Evolutionary conservation across 2,113 vertebrate species (phyloP), one percentile per base, ranked within the genome.

Genomic region (Channa argus): DNA sequence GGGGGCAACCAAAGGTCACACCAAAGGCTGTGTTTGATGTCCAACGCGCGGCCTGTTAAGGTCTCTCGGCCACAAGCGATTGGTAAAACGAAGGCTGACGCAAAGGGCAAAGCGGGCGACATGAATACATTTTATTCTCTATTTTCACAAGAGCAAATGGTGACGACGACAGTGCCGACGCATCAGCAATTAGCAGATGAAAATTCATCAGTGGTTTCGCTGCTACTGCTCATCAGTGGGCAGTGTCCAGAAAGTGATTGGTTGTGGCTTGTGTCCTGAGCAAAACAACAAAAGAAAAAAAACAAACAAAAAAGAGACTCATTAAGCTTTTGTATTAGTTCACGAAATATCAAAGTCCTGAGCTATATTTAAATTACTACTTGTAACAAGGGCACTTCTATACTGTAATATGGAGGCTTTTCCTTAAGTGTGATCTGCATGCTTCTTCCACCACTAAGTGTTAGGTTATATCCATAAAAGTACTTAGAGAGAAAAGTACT

Each of bases 241-340:
- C 94, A 95, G 92, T 95, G 95, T 96, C 96, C 95, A 96, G 94
- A 96, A 96, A 95, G 94, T 94, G 87, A 90, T 91, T 85, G 94
- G 93, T 93, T 93, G 92, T 88, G 94, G 87, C 24, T 24, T 24
- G 24, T 24, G 24, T 24, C 24, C 24, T 24, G 24, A 24, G 24
- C 24, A 24, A 24, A 24, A 24, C 24, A 24, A 24, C 24, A 24
- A 24, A 24, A 24, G 1, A 24, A 24, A 24, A 24, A 24, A 24
- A 24, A 1, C 24, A 24, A 24, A 24, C 24, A 24, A 24, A 24
- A 24, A 24, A 24, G 24, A 24, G 1, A 24, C 24, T 24, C 24
- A 24, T 24, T 24, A 24, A 24, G 24, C 24, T 24, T 24, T 24
- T 24, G 24, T 24, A 24, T 24, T 24, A 24, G 24, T 24, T 24